Evolutionary conservation across 2,797 vertebrate genomes (phyloP).

Genomic region (Catharus ustulatus): DNA sequence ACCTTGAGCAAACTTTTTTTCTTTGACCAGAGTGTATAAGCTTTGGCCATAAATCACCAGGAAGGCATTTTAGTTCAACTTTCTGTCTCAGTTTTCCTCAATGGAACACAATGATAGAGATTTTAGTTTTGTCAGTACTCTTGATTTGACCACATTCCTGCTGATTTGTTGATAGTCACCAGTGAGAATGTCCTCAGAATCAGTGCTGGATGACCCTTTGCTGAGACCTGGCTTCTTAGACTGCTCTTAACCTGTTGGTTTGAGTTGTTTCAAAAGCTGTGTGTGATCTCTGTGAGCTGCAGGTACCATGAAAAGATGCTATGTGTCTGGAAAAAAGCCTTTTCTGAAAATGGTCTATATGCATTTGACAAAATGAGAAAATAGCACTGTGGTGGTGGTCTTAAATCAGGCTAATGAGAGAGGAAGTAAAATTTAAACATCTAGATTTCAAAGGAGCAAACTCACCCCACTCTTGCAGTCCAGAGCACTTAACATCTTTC

Average conservation of each 20-base stretch:
- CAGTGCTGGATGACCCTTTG: background rate
- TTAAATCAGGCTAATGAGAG: background rate
- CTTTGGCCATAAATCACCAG: background rate
- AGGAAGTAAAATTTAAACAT: slow-evolving; percentile 6
- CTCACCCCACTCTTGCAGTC: accelerated
- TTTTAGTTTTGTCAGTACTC: background rate
- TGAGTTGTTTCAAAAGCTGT: background rate
- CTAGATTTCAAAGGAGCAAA: slow-evolving; percentile 28
- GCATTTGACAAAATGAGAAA: background rate
- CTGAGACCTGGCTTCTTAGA: background rate
- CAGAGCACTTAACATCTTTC: background rate
- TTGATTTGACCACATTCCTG: background rate
- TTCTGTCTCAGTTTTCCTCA: background rate
- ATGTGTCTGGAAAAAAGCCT: background rate
- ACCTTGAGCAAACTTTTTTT: background rate
- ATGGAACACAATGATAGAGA: background rate
- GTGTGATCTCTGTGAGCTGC: background rate
- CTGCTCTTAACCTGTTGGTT: background rate
- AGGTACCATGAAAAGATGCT: background rate
- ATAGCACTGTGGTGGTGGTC: background rate
- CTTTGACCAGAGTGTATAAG: background rate
- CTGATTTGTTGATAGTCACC: background rate
- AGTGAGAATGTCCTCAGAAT: background rate
- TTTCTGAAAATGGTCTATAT: background rate
- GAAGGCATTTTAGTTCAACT: background rate